A percentile compares a stretch with the other conserved stretches of the same genome.
Conservation (phyloP, 2,113 vertebrate genomes). For the Thymallus thymallus region DNA sequence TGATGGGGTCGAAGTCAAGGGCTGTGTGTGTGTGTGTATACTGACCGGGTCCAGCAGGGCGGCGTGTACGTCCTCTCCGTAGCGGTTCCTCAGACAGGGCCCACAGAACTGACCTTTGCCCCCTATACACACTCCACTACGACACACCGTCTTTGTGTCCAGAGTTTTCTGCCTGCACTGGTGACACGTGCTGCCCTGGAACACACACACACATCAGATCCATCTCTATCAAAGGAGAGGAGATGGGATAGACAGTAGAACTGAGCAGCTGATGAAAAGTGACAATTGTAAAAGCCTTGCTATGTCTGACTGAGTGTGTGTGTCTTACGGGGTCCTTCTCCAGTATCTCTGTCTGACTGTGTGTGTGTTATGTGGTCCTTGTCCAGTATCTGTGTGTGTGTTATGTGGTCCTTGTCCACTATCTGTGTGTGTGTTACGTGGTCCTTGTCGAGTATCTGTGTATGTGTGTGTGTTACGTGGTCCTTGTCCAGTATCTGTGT, state of each 20-base stretch:
- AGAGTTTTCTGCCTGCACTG: constrained; percentile 96
- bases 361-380: constrained; percentile 81
- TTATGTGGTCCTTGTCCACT: constrained; percentile 88
- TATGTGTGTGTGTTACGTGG: constrained; percentile 76
- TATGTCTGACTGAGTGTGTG: no score
- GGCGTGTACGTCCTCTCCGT: constrained; percentile 87
- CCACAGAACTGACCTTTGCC: constrained; percentile 94
- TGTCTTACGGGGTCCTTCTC: constrained; percentile 86
- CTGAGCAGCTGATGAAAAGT: no score
- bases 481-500: constrained; percentile 89
- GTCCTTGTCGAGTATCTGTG: constrained; percentile 92
- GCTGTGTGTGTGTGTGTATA: neutral
- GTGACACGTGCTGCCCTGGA: constrained; percentile 93
- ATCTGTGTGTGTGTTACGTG: constrained; percentile 82
- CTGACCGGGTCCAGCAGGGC: constrained; percentile 91
- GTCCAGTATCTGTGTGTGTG: constrained; percentile 85
- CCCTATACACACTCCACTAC: constrained; percentile 82
- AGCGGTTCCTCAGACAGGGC: constrained; percentile 92
- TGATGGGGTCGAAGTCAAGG: neutral
- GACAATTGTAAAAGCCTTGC: no score
- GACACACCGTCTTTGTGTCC: constrained; percentile 93
- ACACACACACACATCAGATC: neutral
- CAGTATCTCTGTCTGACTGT: constrained; percentile 94
- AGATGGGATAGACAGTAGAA: no score
- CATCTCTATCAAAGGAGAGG: no score